Evolutionary conservation across 2,797 vertebrate species (phyloP).

Genomic region (Vespertilio murinus): DNA sequence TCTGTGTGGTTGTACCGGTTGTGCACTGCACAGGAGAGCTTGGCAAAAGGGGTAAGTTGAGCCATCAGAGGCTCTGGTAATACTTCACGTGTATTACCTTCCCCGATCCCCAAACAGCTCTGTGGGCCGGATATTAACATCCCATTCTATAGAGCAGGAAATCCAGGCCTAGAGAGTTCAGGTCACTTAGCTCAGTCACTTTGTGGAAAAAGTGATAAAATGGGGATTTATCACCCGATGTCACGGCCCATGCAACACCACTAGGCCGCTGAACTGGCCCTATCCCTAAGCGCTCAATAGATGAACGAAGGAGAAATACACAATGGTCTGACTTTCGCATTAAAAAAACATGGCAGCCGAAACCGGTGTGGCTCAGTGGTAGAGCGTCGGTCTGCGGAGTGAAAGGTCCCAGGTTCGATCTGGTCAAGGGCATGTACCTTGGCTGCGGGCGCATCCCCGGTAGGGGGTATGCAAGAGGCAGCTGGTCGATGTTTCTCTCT

Average conservation of each 20-base stretch:
- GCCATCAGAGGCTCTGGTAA: neutral
- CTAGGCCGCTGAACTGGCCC: neutral
- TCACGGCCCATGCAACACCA: neutral
- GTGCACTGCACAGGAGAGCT: neutral
- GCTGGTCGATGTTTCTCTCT: too few relatives aligned
- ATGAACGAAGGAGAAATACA: neutral
- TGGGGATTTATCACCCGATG: neutral
- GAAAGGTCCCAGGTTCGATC: too few relatives aligned
- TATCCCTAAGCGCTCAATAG: neutral
- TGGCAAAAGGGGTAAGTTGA: neutral
- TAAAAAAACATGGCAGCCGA: neutral
- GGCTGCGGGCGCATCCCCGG: too few relatives aligned
- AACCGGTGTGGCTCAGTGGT: too few relatives aligned
- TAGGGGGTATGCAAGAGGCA: too few relatives aligned
- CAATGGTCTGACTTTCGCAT: neutral
- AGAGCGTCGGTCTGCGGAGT: too few relatives aligned
- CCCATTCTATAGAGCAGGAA: neutral
- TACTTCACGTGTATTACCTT: neutral
- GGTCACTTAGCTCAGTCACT: neutral
- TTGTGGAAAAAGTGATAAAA: neutral
- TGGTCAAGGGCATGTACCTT: too few relatives aligned
- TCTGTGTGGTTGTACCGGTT: neutral
- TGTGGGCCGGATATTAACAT: neutral
- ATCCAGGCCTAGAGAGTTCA: neutral
- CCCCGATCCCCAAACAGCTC: neutral